Conservation (phyloP, 2,797 vertebrate genomes). For the Arctocebus calabarensis region DNA sequence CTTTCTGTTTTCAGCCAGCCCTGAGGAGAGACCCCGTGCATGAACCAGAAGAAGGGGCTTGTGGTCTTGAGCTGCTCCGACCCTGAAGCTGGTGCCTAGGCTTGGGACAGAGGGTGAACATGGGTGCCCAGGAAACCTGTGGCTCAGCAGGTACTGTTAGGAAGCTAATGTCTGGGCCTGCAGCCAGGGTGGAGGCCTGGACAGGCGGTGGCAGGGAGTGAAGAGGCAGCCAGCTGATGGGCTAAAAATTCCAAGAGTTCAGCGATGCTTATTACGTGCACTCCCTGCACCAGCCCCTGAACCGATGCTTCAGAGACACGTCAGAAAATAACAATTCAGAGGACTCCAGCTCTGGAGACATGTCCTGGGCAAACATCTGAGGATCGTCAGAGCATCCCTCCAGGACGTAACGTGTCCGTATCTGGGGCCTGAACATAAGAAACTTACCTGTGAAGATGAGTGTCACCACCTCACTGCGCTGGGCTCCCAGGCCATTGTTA, state of each 20-base stretch:
- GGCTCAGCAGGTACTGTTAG: not conserved
- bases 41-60: not conserved
- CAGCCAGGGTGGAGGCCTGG: not conserved
- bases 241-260: not conserved
- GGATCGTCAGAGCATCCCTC: not conserved
- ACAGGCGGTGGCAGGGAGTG: not conserved
- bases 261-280: accelerated
- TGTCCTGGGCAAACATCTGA: not conserved
- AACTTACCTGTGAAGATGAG: conserved; percentile 25
- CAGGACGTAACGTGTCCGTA: not conserved
- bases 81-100: not conserved
- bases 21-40: not conserved
- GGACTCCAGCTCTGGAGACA: not conserved
- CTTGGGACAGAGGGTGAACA: not conserved
- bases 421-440: not conserved
- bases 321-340: not conserved
- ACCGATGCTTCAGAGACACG: not conserved
- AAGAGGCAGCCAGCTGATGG: not conserved
- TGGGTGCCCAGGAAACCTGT: not conserved
- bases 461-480: conserved; percentile 37
- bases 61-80: not conserved
- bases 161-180: not conserved
- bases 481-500: conserved; percentile 32
- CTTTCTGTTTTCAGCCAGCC: not conserved
- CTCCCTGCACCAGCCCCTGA: not conserved